phyloP scores from a whole-genome alignment of 2,113 vertebrate genomes.

The Hemibagrus wyckioides region DNA sequence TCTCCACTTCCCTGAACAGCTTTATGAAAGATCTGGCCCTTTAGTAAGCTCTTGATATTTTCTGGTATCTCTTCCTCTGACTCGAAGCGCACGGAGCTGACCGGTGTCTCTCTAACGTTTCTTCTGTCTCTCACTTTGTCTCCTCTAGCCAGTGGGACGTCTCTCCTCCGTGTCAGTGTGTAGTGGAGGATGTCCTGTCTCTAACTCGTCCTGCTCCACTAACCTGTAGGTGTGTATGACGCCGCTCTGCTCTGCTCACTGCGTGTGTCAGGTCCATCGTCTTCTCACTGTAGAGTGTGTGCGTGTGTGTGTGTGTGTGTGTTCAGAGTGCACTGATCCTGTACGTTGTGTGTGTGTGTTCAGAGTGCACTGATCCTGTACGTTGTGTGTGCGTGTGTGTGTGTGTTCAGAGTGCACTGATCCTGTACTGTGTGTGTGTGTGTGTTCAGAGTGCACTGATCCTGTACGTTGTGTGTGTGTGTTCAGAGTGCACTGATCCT shows the following conservation, averaged over 20 bases:
- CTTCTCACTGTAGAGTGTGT: not conserved
- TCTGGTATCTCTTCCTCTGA: not conserved
- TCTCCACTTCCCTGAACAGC: slow-evolving; percentile 31
- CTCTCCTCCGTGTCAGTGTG: slow-evolving; percentile 66
- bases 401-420: too few species aligned
- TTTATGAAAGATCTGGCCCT: not conserved
- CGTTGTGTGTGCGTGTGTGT: not conserved
- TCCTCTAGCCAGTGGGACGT: slow-evolving; percentile 60
- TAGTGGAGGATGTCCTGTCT: slow-evolving; percentile 79
- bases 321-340: not conserved
- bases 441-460: too few species aligned
- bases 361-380: too few species aligned
- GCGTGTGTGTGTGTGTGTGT: not conserved
- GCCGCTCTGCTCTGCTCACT: not conserved
- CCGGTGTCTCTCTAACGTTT: slow-evolving; percentile 41
- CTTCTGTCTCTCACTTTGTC: slow-evolving; percentile 61
- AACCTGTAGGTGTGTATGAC: slow-evolving; percentile 81
- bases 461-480: not conserved
- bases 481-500: too few species aligned
- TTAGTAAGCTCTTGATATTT: not conserved
- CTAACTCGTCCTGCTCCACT: slow-evolving; percentile 72
- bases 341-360: not conserved
- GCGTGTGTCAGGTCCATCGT: not conserved
- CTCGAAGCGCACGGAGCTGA: not conserved
- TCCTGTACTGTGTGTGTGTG: too few species aligned